Percentiles rank a stretch among this genome's conserved stretches.
These are phyloP conservation scores for Pammene aurita DNA, from an alignment of 2,888 invertebrate species.

Conservation along the genomic window DNA sequence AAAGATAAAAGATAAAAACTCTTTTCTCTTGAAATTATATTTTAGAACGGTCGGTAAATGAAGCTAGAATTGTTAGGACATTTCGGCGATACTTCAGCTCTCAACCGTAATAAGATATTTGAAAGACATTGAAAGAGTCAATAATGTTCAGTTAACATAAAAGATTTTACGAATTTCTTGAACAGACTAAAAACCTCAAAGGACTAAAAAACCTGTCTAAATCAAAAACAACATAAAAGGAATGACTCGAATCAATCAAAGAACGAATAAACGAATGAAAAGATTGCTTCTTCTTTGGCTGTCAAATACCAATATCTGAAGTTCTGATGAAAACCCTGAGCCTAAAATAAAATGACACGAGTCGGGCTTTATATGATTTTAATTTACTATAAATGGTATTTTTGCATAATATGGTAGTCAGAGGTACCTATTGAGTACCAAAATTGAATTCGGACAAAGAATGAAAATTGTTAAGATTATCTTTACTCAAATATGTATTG, in stretches of 20 bases:
- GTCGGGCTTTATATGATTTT: too few species aligned
- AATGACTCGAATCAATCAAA: slow-evolving; percentile 27
- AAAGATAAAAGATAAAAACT: too few species aligned
- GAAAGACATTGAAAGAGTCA: slow-evolving; percentile 7
- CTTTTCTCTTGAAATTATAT: too few species aligned
- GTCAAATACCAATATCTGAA: background rate
- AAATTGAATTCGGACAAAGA: too few species aligned
- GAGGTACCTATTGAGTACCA: too few species aligned
- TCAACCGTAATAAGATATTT: slow-evolving; percentile 4
- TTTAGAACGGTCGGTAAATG: background rate
- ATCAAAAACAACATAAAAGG: slow-evolving; percentile 11
- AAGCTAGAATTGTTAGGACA: background rate
- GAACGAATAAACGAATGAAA: slow-evolving; percentile 6
- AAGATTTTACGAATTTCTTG: background rate
- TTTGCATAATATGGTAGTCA: too few species aligned
- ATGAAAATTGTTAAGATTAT: too few species aligned
- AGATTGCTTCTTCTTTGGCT: slow-evolving; percentile 17
- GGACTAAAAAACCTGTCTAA: background rate
- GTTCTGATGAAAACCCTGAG: too few species aligned
- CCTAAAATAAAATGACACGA: too few species aligned
- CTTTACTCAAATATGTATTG: too few species aligned
- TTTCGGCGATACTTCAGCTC: slow-evolving; percentile 2
- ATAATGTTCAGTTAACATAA: background rate
- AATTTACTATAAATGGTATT: too few species aligned
- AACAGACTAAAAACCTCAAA: background rate